A percentile compares a stretch with the other conserved stretches of the same genome.
These are phyloP conservation scores for Sebastes iracundus DNA, from an alignment of 2,797 vertebrate species.

Conservation along the genomic window DNA sequence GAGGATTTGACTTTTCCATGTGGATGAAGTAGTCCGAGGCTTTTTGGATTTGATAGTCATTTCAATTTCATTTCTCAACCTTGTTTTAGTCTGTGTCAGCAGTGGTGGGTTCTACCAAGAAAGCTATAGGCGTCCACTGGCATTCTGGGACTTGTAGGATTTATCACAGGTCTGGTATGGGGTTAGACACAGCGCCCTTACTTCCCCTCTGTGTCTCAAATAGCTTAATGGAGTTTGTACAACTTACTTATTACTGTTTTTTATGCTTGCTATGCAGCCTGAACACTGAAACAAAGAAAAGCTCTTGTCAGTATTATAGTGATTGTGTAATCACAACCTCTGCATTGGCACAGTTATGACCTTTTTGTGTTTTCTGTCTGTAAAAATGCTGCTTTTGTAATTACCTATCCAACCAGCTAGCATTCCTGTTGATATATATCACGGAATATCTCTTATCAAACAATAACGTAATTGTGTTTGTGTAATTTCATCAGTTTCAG, in stretches of 20 bases:
- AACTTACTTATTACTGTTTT: not conserved
- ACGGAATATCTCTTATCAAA: not conserved
- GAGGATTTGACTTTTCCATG: conserved; percentile 39
- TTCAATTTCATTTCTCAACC: conserved; percentile 15
- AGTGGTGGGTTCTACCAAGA: not conserved
- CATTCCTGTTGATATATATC: not conserved
- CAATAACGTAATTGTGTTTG: not conserved
- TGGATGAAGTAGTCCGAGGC: conserved; percentile 18
- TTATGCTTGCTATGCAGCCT: not conserved
- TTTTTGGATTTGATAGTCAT: conserved; percentile 29
- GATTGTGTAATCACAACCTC: not conserved
- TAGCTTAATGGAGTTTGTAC: not conserved
- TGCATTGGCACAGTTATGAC: not conserved
- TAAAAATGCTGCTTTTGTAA: not conserved
- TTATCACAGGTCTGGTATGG: not conserved
- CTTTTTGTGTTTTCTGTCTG: not conserved
- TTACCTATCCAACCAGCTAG: not conserved
- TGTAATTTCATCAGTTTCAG: not conserved
- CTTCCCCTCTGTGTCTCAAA: not conserved
- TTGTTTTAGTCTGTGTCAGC: conserved; percentile 6
- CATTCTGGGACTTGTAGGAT: conserved; percentile 36
- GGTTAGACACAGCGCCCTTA: not conserved
- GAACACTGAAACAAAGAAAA: not conserved
- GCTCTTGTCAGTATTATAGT: not conserved
- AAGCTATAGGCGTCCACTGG: not conserved